Conservation (phyloP, 2,888 invertebrate species). For the Diarsia mendica region DNA sequence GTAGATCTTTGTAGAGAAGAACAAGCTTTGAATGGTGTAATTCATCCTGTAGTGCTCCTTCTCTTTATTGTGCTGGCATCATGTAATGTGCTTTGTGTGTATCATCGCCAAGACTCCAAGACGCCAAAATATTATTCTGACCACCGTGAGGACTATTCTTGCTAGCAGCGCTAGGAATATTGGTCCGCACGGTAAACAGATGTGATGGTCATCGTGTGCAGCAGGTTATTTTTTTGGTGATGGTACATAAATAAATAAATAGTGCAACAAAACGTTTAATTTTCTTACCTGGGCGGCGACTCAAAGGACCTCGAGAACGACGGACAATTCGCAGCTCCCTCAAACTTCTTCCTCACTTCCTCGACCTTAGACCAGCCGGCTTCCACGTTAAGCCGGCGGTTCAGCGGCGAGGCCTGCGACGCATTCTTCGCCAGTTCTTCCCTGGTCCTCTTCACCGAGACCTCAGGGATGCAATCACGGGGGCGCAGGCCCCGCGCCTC, state of each 20-base stretch:
- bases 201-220: no score
- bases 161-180: no score
- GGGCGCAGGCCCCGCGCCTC: conserved; percentile 80
- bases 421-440: conserved; percentile 87
- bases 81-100: no score
- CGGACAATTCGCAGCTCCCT: conserved; percentile 78
- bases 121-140: no score
- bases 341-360: conserved; percentile 88
- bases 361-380: conserved; percentile 89
- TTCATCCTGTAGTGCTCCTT: neutral
- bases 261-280: neutral
- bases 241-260: no score
- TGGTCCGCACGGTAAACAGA: no score
- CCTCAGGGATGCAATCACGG: conserved; percentile 82
- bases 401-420: conserved; percentile 81
- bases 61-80: neutral
- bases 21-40: neutral
- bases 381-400: conserved; percentile 87
- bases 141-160: no score
- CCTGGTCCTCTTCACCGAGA: conserved; percentile 83
- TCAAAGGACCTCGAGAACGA: conserved; percentile 86
- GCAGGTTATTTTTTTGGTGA: no score
- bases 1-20: neutral
- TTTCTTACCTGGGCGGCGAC: conserved; percentile 84
- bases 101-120: no score